A percentile compares a stretch with the other conserved stretches of the same genome.
Evolutionary conservation across 1,140 invertebrate species (phyloP).

Genomic region (Antheraea mylitta): DNA sequence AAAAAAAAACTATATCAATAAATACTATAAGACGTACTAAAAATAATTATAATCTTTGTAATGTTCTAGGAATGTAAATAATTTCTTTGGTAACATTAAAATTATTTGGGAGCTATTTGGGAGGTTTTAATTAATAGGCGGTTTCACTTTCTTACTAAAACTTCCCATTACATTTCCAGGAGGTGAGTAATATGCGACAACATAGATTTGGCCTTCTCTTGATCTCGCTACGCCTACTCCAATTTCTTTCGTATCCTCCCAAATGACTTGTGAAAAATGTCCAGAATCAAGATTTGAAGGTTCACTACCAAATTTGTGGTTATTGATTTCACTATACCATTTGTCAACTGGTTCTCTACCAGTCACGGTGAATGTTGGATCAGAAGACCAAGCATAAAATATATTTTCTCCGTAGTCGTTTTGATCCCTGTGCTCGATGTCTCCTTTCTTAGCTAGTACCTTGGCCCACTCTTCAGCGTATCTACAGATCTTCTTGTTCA

Average conservation of each 20-base stretch:
- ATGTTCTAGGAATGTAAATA: constrained; percentile 42
- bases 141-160: constrained; percentile 87
- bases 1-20: no score
- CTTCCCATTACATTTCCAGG: constrained; percentile 91
- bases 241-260: constrained; percentile 87
- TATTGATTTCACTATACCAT: constrained; percentile 84
- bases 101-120: neutral
- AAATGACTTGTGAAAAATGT: constrained; percentile 89
- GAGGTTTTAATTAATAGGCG: constrained; percentile 51
- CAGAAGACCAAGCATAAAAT: constrained; percentile 86
- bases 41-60: constrained; percentile 4
- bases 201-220: constrained; percentile 86
- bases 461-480: constrained; percentile 92
- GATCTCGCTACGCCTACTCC: constrained; percentile 88
- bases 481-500: constrained; percentile 86
- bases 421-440: constrained; percentile 87
- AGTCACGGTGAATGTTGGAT: constrained; percentile 83
- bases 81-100: constrained; percentile 37
- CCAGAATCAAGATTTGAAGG: constrained; percentile 84
- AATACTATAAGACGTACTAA: neutral
- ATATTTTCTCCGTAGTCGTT: constrained; percentile 91
- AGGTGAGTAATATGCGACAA: constrained; percentile 93
- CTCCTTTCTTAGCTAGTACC: constrained; percentile 81
- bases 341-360: constrained; percentile 87
- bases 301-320: constrained; percentile 82